phyloP scores from a whole-genome alignment of 2,888 invertebrate species.

The Drosophila histrio region DNA sequence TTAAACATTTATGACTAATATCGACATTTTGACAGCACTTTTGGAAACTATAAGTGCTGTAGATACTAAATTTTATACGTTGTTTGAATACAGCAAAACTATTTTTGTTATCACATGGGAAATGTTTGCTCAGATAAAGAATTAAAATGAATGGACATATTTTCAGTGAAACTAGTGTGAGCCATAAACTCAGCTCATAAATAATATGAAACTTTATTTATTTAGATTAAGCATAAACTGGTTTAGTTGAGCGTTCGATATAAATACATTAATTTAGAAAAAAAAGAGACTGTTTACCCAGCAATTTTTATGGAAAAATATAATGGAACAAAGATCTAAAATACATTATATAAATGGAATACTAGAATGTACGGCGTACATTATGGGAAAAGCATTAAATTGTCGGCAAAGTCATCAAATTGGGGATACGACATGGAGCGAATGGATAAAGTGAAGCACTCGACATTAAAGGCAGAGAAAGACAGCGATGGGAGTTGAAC shows the following conservation, averaged over 20 bases:
- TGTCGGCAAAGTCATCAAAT: conserved; percentile 32
- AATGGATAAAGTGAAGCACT: conserved; percentile 17
- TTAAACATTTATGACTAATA: no score
- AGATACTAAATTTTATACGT: no score
- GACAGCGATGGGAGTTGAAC: conserved; percentile 30
- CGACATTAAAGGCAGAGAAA: conserved; percentile 18
- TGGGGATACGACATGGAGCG: conserved; percentile 17
- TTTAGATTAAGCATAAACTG: not conserved
- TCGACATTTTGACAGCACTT: no score
- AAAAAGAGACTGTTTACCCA: not conserved
- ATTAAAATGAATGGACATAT: not conserved
- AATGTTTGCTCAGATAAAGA: not conserved
- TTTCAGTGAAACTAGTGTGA: not conserved
- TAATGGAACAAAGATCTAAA: not conserved
- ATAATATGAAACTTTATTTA: not conserved
- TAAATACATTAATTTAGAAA: not conserved
- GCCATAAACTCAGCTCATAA: not conserved
- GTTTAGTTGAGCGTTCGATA: not conserved
- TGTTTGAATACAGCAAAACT: no score
- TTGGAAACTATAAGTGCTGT: no score
- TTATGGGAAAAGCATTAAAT: conserved; percentile 25
- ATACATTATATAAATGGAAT: not conserved
- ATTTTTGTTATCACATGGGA: no score
- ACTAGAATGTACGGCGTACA: not conserved
- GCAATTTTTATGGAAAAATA: not conserved